These are phyloP conservation scores for Xestia xanthographa DNA, from an alignment of 2,888 invertebrate genomes.

Conservation along the genomic window DNA sequence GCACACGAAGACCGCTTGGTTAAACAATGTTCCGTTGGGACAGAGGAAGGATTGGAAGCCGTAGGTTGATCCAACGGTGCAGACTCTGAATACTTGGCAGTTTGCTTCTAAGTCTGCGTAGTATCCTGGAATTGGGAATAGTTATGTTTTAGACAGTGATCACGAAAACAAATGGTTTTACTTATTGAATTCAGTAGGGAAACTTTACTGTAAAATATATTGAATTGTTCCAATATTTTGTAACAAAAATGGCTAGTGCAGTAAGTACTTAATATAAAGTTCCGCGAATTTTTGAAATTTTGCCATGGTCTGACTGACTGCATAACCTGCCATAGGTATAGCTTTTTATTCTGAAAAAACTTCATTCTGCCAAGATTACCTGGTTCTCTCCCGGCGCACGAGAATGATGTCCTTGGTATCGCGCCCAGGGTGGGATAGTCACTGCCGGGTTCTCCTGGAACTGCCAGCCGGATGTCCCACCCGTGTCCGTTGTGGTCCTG, in stretches of 20 bases:
- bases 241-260: too few species aligned
- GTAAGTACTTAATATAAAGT: too few species aligned
- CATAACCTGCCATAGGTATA: too few species aligned
- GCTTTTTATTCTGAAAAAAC: too few species aligned
- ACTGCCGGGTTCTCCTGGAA: conserved; percentile 92
- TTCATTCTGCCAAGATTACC: conserved; percentile 77
- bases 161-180: too few species aligned
- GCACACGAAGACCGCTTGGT: conserved; percentile 92
- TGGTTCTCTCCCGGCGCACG: conserved; percentile 91
- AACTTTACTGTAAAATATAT: too few species aligned
- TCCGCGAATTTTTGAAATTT: too few species aligned
- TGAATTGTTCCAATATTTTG: too few species aligned
- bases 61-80: conserved; percentile 89
- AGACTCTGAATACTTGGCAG: conserved; percentile 93
- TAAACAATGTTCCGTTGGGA: conserved; percentile 92
- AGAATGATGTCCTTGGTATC: conserved; percentile 91
- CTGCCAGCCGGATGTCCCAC: conserved; percentile 91
- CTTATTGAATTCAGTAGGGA: too few species aligned
- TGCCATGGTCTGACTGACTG: too few species aligned
- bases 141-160: neutral
- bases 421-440: conserved; percentile 92
- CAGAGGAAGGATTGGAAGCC: conserved; percentile 92
- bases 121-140: conserved; percentile 87
- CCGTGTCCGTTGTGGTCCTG: conserved; percentile 83
- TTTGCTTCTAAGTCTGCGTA: conserved; percentile 92